These are phyloP conservation scores for Ophion ventricosus DNA, from an alignment of 2,888 invertebrate species.

Conservation along the genomic window DNA sequence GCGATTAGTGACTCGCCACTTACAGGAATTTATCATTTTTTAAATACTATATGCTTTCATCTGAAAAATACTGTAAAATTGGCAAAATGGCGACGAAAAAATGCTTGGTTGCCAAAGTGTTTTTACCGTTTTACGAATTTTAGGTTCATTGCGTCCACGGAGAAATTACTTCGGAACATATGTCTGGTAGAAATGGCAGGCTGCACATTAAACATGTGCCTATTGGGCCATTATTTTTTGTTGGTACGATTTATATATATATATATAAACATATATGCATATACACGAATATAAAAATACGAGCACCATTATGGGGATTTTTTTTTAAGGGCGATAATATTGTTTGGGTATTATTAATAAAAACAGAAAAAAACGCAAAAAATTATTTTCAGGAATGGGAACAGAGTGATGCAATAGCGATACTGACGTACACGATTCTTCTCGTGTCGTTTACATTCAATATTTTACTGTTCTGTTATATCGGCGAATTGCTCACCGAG, in stretches of 20 bases:
- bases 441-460: slow-evolving; percentile 66
- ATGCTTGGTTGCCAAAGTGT: neutral
- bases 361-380: neutral
- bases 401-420: slow-evolving; percentile 61
- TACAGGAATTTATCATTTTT: neutral
- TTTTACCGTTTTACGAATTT: neutral
- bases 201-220: slow-evolving; percentile 68
- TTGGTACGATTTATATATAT: slow-evolving; percentile 49
- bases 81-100: no score
- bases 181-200: slow-evolving; percentile 69
- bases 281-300: neutral
- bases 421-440: slow-evolving; percentile 65
- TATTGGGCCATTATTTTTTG: slow-evolving; percentile 70
- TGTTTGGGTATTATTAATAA: neutral
- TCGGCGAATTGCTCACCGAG: slow-evolving; percentile 76
- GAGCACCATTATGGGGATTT: neutral
- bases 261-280: neutral
- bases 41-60: no score
- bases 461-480: slow-evolving; percentile 77
- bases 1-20: no score
- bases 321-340: no score
- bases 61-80: no score
- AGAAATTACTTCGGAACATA: slow-evolving; percentile 65
- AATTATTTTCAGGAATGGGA: slow-evolving; percentile 62
- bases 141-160: slow-evolving; percentile 59